Evolutionary conservation across 2,888 invertebrate genomes (phyloP), one percentile per base, ranked within the genome.

Genomic region (Apodemia mormo): DNA sequence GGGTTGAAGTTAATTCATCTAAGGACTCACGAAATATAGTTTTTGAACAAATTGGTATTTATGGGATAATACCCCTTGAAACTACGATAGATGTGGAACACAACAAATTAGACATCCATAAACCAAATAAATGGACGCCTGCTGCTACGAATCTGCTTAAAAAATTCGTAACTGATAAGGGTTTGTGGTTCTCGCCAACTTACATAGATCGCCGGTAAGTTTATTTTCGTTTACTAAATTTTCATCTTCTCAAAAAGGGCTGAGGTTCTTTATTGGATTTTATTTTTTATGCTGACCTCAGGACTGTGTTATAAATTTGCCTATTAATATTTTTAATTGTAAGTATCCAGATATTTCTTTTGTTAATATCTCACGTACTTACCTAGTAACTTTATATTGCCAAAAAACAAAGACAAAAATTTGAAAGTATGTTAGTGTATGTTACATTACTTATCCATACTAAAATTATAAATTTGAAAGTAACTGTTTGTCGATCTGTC

Each of bases 31-130:
- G 81, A n/a, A 74, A 74, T 3, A 76, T 79, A 73, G 67, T 75
- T 2, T 85, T 89, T 14, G 87, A 90, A 72, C 90, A 91, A 80
- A 80, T 90, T 22, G 91, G 91, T 14, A 72, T 91, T 30, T 88
- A 85, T 67, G 89, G 90, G 0, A 71, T 91, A 43, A 54, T 88
- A 58, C 91, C 91, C 0, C 69, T 82, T 69, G 82, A 84, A 64
- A 76, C 75, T 2, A 76, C 77, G 0, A 69, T 85, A 6, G 79
- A 82, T 43, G 33, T 76, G 0, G 77, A 76, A 1, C 76, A 75
- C 0, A 78, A 78, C 0, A 66, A 71, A 30, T 33, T 89, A 1
- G 76, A 76, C 29, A 73, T 72, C 0, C 73, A 74, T 30, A 74
- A 74, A 54, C 80, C 82, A 68, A 74, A 78, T 1, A 74, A 82